Percentiles rank a stretch among this genome's conserved stretches.
phyloP scores from a whole-genome alignment of 1,140 invertebrate species.

The Pantala flavescens region DNA sequence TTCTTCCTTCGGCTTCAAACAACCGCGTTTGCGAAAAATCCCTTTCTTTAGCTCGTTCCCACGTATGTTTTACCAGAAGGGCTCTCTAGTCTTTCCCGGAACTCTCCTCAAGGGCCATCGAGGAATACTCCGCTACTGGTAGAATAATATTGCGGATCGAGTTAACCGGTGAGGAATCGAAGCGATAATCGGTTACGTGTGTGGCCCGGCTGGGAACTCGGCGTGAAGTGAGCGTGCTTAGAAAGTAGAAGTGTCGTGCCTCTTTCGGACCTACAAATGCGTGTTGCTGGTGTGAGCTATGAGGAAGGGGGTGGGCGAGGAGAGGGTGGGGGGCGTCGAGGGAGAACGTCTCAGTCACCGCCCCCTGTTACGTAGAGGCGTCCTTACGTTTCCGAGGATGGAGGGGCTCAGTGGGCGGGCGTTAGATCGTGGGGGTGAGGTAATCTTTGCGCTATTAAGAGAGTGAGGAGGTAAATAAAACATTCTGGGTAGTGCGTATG shows the following conservation, averaged over 20 bases:
- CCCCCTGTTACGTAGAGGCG: slow-evolving; percentile 1
- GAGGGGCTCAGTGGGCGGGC: background rate
- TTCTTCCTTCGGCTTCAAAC: background rate
- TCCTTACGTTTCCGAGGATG: background rate
- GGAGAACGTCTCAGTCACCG: background rate
- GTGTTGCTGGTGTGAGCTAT: background rate
- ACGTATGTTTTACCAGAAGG: background rate
- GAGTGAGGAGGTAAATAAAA: too few species aligned
- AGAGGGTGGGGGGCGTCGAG: background rate
- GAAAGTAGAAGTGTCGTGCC: background rate
- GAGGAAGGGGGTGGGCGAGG: background rate
- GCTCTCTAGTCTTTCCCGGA: background rate
- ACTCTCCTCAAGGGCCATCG: background rate
- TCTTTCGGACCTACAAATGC: background rate
- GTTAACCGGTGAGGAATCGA: too few species aligned
- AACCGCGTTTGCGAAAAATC: background rate
- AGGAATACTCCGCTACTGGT: too few species aligned
- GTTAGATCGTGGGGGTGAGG: background rate
- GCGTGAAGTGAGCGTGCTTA: background rate
- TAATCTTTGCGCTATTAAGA: too few species aligned
- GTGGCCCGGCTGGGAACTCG: background rate
- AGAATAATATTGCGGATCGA: too few species aligned
- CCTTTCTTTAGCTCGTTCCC: background rate
- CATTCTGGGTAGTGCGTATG: too few species aligned
- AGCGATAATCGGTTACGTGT: too few species aligned